Evolutionary conservation across 2,113 vertebrate genomes (phyloP), one percentile per base, ranked within the genome.

Genomic region (Pterophyllum scalare): DNA sequence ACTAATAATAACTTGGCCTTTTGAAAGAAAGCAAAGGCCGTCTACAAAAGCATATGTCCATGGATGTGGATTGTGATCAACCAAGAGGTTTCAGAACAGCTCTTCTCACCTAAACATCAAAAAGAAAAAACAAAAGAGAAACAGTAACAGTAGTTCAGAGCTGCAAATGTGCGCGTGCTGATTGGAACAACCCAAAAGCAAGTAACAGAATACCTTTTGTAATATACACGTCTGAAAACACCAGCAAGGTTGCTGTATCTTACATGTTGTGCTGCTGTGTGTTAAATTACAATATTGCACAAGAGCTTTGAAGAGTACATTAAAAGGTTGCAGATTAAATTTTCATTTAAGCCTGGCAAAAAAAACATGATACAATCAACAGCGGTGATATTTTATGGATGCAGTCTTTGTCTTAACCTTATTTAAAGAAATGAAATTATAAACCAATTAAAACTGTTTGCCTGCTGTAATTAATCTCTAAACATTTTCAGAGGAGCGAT

Each of bases 21-120:
- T 88, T 98, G 97, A 97, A 91, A 75, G 33, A 97, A 95, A 40
- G 97, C 98, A 88, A 95, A 97, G 13, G 93, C 89, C 97, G 97
- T 0, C 96, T 97, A 28, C 91, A 81, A 8, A 91, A 96, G 80
- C 93, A 94, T 72, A 97, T 98, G 97, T 95, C 92, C n/a, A 87
- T 75, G 12, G 96, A 98, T 0, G 97, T 98, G 54, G 89, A 96
- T 52, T 97, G 98, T 80, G 95, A 43, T 49, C 2, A 20, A 43
- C 40, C 22, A 49, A 40, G 6, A 11, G 15, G 64, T 67, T 67
- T 26, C 64, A 49, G 40, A 67, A 49, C 26, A 28, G 46, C 9
- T 28, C 40, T 5, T 19, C 64, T 49, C 49, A 13, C 43, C 24
- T 49, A 10, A 49, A 67, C 46, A 46, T 67, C 22, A 26, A 49